Conservation (phyloP, 2,113 vertebrate species). For the Myrmecobius fasciatus region DNA sequence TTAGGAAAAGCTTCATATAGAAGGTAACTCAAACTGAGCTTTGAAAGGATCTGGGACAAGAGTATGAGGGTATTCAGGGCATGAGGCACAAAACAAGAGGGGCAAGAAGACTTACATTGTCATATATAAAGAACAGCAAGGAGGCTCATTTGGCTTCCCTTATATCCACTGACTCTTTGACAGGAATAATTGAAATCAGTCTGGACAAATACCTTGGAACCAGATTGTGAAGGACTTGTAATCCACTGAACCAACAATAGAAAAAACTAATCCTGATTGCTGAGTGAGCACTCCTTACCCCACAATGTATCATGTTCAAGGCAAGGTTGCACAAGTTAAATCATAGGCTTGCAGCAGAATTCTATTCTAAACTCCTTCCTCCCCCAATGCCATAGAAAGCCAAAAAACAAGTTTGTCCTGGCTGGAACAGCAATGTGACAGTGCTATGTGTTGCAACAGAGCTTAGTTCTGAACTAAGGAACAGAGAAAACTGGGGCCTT, state of each 20-base stretch:
- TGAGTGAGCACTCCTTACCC: not conserved
- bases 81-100: too few species aligned
- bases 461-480: not conserved
- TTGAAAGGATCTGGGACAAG: too few species aligned
- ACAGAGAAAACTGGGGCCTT: not conserved
- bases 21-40: too few species aligned
- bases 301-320: not conserved
- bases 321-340: not conserved
- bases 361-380: not conserved
- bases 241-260: not conserved
- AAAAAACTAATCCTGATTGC: not conserved
- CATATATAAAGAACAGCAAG: too few species aligned
- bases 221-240: too few species aligned
- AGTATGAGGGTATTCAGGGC: too few species aligned
- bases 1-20: too few species aligned
- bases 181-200: too few species aligned
- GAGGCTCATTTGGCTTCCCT: too few species aligned
- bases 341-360: not conserved
- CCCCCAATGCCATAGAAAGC: not conserved
- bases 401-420: not conserved
- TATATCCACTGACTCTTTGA: too few species aligned
- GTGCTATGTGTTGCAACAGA: not conserved
- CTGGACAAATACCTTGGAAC: too few species aligned
- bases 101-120: too few species aligned
- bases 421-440: not conserved